Conservation (phyloP, 1,140 invertebrate species). For the Parasteatoda tepidariorum region DNA sequence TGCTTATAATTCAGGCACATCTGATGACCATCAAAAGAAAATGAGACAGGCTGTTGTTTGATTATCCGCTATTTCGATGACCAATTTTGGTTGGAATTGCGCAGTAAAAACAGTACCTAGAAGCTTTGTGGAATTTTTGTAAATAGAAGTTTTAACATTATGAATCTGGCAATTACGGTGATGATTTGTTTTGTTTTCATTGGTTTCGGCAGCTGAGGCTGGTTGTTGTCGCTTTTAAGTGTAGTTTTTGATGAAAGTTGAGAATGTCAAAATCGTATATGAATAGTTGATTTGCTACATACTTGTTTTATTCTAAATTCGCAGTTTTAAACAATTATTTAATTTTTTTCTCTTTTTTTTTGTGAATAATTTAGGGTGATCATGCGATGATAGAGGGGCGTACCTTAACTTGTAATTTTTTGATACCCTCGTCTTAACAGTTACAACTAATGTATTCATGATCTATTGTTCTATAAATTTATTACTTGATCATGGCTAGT, state of each 20-base stretch:
- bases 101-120: no score
- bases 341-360: not conserved
- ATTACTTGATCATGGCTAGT: slow-evolving; percentile 12
- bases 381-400: not conserved
- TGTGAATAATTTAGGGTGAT: not conserved
- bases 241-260: not conserved
- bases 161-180: not conserved
- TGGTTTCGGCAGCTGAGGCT: not conserved
- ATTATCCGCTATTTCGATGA: no score
- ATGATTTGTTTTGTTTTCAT: not conserved
- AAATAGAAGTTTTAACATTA: not conserved
- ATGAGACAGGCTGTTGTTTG: no score
- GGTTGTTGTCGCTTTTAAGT: not conserved
- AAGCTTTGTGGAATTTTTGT: no score
- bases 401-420: not conserved
- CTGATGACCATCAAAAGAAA: no score
- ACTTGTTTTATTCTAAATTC: not conserved
- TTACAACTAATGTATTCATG: not conserved
- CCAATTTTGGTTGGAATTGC: no score
- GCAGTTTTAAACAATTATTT: not conserved
- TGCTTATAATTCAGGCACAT: no score
- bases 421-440: not conserved
- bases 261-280: not conserved
- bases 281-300: not conserved
- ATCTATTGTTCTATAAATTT: not conserved